Base-by-base conservation (phyloP, 2,797 vertebrate species). In the Delichon dasypus region DNA sequence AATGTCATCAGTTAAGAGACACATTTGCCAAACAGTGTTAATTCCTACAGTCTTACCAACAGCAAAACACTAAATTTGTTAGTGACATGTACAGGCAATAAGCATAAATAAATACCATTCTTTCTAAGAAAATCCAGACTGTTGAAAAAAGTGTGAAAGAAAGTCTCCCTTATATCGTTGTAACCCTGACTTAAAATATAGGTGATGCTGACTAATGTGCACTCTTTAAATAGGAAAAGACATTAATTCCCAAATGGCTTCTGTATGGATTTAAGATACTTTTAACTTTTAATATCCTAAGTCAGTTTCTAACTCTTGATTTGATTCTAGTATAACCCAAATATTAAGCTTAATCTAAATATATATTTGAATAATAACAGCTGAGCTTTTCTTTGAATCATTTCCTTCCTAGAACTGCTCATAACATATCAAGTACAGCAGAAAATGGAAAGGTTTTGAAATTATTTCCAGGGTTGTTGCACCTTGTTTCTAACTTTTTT, bases 281-380 rank as follows among this genome's bases (percentile, higher is more conserved):
- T 95, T 97, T 92, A 91, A 92, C 70, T 82, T 97, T 89, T 84
- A 94, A 90, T 48, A 50, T 88, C 53, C 29, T 80, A 72, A 91
- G 77, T 68, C 57, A 84, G 18, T 17, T 91, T 82, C 36, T 91
- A 90, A 25, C 11, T 9, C 48, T 93, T 93, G 16, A 78, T 90
- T 91, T 95, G 81, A 93, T 89, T 92, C 19, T 65, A 36, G 7
- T 65, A 77, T 73, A 91, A 32, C 8, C 8, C 44, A 88, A 77
- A 53, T 61, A 45, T 81, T 90, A 90, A 78, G 51, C 55, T 71
- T 79, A 48, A 93, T 58, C 65, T 71, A 85, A 86, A 67, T 30
- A 84, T 55, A 22, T 38, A 76, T 84, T 70, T 88, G 64, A 94
- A 74, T 87, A 93, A 76, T 51, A 16, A 26, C 5, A 11, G 3